phyloP scores from a whole-genome alignment of 2,888 invertebrate genomes.

The Colostygia pectinataria region DNA sequence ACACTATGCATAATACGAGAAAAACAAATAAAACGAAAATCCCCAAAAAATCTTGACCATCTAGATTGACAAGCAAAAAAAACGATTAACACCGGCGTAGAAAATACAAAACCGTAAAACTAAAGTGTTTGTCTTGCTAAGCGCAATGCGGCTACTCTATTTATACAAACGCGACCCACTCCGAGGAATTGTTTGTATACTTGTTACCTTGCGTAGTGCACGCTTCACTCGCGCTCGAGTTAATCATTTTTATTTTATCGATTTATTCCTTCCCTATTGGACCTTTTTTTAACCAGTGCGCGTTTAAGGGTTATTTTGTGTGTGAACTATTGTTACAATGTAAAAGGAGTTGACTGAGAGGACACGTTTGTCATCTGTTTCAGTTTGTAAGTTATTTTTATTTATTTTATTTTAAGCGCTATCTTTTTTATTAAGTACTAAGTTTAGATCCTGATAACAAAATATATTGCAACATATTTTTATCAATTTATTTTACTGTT shows the following conservation, averaged over 20 bases:
- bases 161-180: conserved; percentile 66
- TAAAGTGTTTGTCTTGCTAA: conserved; percentile 30
- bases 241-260: conserved; percentile 9
- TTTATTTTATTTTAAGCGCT: not conserved
- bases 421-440: too few species aligned
- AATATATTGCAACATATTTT: too few species aligned
- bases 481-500: too few species aligned
- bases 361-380: conserved; percentile 38
- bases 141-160: conserved; percentile 49
- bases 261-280: conserved; percentile 3
- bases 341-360: conserved; percentile 37
- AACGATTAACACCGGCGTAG: conserved; percentile 18
- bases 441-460: too few species aligned
- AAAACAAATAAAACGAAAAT: too few species aligned
- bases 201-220: conserved; percentile 52
- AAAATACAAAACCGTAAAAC: conserved; percentile 23
- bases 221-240: conserved; percentile 38
- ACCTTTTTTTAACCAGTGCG: conserved; percentile 25
- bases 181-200: conserved; percentile 55
- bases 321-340: conserved; percentile 44
- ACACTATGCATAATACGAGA: too few species aligned
- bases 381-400: conserved; percentile 30
- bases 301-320: conserved; percentile 37
- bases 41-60: too few species aligned
- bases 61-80: too few species aligned